Base-by-base conservation (phyloP, 37 sponge, comb jelly and placozoan species). In the Spongia lamella region DNA sequence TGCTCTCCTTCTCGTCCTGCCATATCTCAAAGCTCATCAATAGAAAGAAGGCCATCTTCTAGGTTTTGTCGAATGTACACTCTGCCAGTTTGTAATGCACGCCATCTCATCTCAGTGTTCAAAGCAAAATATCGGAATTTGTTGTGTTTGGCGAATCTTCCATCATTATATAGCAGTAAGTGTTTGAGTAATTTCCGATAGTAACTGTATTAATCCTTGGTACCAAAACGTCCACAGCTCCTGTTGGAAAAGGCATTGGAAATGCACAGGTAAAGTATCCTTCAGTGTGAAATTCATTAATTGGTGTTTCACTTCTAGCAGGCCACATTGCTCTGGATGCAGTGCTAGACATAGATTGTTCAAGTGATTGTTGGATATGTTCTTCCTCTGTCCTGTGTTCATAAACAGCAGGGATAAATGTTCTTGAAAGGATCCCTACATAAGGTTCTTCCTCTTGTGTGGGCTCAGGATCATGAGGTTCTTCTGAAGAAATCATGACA, bases 21-120 rank as follows among this genome's bases (percentile, higher is more conserved):
- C 85, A 84, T 84, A 20, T 84, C 78, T 11, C 38, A 19, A 22
- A 73, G 65, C 33, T 75, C 77, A 47, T 76, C 73, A 30, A 59
- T 55, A 7, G 62, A 47, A 11, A 80, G 64, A 1, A 72, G 72
- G 17, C 51, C 71, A 51, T 80, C 82, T 32, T 26, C 59, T 21
- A 21, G 39, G 53, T 80, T 26, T 20, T 72, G 71, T 6, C 53
- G 6, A 25, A 80, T n/a, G 50, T 43, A 72, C 17, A 73, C 68
- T 38, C 68, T 26, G 11, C 80, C 68, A 17, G 56, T 47, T 52
- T 76, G 55, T 4, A 73, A 16, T 7, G 74, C 76, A 14, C 83
- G 47, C 5, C 49, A 14, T 47, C 79, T 14, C 66, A 77, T 66
- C 50, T 61, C 56, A 38, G 79, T 77, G 79, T 72, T 77, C 4